phyloP scores from a whole-genome alignment of 2,797 vertebrate genomes.

The Amniataba percoides region DNA sequence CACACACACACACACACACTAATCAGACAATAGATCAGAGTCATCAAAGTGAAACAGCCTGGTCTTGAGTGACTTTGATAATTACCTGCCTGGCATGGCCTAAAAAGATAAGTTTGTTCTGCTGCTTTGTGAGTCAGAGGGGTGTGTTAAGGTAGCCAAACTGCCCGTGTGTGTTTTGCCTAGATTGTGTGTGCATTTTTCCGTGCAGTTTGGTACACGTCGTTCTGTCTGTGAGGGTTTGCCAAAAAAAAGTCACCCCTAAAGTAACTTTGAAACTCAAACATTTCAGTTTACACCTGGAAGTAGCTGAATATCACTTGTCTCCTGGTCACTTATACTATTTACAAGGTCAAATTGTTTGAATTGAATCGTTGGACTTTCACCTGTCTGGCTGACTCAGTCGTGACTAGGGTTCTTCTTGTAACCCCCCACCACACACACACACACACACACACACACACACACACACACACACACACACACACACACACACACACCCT shows the following conservation, averaged over 20 bases:
- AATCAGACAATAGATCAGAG: conserved; percentile 37
- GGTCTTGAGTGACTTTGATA: conserved; percentile 51
- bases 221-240: background rate
- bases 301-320: background rate
- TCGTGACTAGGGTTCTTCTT: conserved; percentile 2
- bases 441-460: too few species aligned
- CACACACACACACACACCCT: too few species aligned
- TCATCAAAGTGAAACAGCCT: conserved; percentile 42
- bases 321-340: background rate
- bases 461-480: too few species aligned
- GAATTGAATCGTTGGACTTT: too few species aligned
- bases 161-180: conserved; percentile 15
- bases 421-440: background rate
- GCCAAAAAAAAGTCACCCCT: background rate
- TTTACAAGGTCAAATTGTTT: background rate
- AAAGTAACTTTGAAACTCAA: background rate
- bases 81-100: conserved; percentile 35
- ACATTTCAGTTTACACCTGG: background rate
- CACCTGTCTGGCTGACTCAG: background rate
- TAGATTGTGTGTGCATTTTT: conserved; percentile 4
- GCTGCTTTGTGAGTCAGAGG: conserved; percentile 32
- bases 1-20: background rate
- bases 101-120: conserved; percentile 42
- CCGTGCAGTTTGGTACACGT: too few species aligned
- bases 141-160: conserved; percentile 30